Percentiles rank a stretch among this genome's conserved stretches.
phyloP scores from a whole-genome alignment of 1,140 invertebrate genomes.

The Hylaeus volcanicus region DNA sequence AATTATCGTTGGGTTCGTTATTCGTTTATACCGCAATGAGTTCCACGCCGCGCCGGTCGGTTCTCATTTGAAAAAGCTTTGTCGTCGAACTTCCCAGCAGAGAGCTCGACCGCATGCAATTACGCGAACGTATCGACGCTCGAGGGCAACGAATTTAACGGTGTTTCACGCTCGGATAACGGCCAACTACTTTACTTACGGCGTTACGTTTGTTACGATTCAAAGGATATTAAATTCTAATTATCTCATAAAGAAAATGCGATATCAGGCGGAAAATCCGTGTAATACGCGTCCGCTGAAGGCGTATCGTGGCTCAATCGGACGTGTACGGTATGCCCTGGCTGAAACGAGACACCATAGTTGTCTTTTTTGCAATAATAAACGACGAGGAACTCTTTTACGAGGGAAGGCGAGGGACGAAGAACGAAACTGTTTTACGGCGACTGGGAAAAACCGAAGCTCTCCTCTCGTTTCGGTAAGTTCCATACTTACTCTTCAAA shows the following conservation, averaged over 20 bases:
- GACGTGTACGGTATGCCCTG: background rate
- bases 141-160: background rate
- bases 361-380: too few species aligned
- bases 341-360: background rate
- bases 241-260: background rate
- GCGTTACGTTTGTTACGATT: conserved; percentile 2
- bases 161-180: background rate
- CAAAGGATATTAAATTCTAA: conserved; percentile 3
- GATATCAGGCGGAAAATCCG: background rate
- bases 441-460: too few species aligned
- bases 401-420: too few species aligned
- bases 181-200: conserved; percentile 6
- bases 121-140: conserved; percentile 23
- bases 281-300: background rate
- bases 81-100: conserved; percentile 4
- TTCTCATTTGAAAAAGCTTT: conserved; percentile 33
- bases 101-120: conserved; percentile 12
- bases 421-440: too few species aligned
- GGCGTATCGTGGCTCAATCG: background rate
- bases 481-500: too few species aligned
- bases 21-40: conserved; percentile 36
- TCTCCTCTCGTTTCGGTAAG: too few species aligned
- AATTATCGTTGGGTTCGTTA: conserved; percentile 41
- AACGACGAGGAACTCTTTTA: too few species aligned
- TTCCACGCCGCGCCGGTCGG: conserved; percentile 5